Conservation (phyloP, 92 coral and sea anemone genomes). For the Montipora capitata region DNA sequence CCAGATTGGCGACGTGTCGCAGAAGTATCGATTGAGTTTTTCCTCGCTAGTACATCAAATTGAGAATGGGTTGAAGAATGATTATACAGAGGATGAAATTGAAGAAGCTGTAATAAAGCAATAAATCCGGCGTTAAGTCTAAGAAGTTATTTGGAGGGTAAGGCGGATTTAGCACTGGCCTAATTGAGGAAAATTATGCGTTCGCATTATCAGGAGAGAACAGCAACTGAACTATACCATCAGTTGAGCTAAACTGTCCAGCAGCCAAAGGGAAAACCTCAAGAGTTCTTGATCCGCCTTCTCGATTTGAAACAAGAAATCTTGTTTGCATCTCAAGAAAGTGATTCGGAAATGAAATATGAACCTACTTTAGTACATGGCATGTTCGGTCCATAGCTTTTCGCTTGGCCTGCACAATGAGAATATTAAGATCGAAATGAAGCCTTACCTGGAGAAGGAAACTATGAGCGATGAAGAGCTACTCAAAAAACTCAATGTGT, state of each 20-base stretch:
- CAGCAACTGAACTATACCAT: no score
- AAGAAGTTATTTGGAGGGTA: conserved; percentile 30
- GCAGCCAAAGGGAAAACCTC: conserved; percentile 33
- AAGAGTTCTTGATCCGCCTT: background rate
- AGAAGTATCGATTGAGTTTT: no score
- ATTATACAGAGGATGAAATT: conserved; percentile 16
- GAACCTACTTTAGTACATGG: background rate
- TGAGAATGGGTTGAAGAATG: no score
- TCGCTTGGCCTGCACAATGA: no score
- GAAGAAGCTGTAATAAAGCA: conserved; percentile 56
- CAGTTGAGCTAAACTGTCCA: conserved; percentile 31
- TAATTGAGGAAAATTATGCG: conserved; percentile 21
- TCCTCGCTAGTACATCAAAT: no score
- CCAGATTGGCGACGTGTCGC: no score
- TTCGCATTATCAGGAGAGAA: background rate
- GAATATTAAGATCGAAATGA: no score
- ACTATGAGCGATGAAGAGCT: no score
- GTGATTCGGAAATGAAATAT: conserved; percentile 31
- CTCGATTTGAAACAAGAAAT: no score
- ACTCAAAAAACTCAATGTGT: no score
- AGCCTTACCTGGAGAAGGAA: no score
- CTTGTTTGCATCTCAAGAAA: background rate
- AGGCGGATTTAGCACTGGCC: conserved; percentile 22
- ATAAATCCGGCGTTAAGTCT: conserved; percentile 2
- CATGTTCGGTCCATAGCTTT: no score